A percentile compares a stretch with the other conserved stretches of the same genome.
These are phyloP conservation scores for Alethe castanea DNA, from an alignment of 2,113 vertebrate genomes.

Conservation along the genomic window DNA sequence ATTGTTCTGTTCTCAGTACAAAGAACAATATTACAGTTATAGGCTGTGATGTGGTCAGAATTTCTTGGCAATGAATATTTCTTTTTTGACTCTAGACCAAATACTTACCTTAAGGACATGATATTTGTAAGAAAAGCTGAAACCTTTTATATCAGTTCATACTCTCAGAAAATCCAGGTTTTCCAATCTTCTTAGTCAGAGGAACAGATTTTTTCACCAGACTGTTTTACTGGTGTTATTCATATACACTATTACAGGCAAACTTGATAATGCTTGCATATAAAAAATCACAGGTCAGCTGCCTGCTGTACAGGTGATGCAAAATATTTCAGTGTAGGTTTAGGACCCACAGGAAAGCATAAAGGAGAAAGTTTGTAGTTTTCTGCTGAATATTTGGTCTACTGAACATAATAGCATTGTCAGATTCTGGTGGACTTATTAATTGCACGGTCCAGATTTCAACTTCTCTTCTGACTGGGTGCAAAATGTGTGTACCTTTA, in stretches of 20 bases:
- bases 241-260: not conserved
- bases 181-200: not conserved
- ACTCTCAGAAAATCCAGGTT: not conserved
- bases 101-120: not conserved
- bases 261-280: not conserved
- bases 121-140: not conserved
- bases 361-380: not conserved
- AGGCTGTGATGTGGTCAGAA: not conserved
- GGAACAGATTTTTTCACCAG: not conserved
- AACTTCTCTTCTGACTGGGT: not conserved
- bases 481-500: not conserved
- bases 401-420: not conserved
- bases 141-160: not conserved
- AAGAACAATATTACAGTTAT: not conserved
- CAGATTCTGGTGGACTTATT: not conserved
- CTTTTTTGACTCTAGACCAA: not conserved
- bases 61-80: not conserved
- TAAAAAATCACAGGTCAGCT: not conserved
- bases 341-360: not conserved
- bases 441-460: not conserved
- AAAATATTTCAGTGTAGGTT: not conserved
- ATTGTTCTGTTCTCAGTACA: not conserved
- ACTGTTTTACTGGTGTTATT: not conserved
- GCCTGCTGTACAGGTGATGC: not conserved
- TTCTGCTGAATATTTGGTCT: not conserved